Evolutionary conservation across 2,888 invertebrate species (phyloP).

Genomic region (Trichopria drosophilae): DNA sequence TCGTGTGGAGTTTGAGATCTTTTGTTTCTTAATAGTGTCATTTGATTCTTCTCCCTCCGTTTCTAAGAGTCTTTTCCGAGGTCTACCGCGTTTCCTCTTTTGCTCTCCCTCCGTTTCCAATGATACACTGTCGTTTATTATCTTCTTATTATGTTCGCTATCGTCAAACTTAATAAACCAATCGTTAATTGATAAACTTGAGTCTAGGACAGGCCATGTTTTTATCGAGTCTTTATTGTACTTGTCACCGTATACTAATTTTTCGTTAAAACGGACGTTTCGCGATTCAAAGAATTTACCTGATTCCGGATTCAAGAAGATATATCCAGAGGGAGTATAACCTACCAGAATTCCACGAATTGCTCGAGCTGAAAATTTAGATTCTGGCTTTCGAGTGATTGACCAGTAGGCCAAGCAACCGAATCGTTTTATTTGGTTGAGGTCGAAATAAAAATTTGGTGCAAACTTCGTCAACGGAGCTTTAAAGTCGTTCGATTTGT

Average conservation of each 20-base stretch:
- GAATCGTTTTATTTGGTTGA: constrained; percentile 25
- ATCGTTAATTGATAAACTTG: constrained; percentile 17
- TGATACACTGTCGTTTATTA: constrained; percentile 8
- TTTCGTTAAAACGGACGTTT: constrained; percentile 29
- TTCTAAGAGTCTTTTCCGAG: constrained; percentile 13
- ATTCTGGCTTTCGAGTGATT: constrained; percentile 14
- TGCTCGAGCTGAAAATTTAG: constrained; percentile 29
- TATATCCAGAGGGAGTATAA: constrained; percentile 22
- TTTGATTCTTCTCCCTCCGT: constrained; percentile 12
- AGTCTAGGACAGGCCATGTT: constrained; percentile 23
- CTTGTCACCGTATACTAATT: too few relatives aligned
- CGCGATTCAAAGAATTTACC: constrained; percentile 20
- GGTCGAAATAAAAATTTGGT: constrained; percentile 13
- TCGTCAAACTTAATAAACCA: constrained; percentile 20
- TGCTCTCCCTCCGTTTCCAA: too few relatives aligned
- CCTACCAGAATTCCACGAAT: constrained; percentile 26
- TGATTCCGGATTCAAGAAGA: constrained; percentile 23
- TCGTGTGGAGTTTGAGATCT: constrained; percentile 16
- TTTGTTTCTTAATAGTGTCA: constrained; percentile 11
- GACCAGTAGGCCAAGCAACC: constrained; percentile 27
- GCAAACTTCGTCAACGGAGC: constrained; percentile 19
- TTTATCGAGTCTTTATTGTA: constrained; percentile 23
- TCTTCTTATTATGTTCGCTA: constrained; percentile 19
- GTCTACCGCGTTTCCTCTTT: constrained; percentile 20
- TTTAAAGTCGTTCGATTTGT: constrained; percentile 23